phyloP scores from a whole-genome alignment of 2,797 vertebrate genomes.

The Galaxias olidus region DNA sequence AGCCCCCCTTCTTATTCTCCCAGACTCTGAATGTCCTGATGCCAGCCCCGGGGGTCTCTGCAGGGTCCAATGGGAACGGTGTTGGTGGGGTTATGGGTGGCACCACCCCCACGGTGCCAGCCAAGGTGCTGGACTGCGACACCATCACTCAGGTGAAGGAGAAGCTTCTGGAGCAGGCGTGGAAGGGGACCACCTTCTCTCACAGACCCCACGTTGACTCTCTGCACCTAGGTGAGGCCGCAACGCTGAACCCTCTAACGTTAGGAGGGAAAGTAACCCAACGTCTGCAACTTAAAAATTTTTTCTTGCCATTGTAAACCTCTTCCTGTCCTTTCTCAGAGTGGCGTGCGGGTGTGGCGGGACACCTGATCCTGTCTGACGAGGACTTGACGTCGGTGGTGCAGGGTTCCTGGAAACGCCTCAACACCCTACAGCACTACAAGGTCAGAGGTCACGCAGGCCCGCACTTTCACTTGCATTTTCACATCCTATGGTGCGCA shows the following conservation, averaged over 20 bases:
- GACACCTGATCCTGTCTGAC: conserved; percentile 94
- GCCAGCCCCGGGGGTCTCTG: conserved; percentile 65
- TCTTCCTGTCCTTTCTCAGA: conserved; percentile 67
- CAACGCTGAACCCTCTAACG: not conserved
- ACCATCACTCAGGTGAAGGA: conserved; percentile 98
- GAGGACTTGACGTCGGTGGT: conserved; percentile 95
- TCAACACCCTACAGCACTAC: conserved; percentile 96
- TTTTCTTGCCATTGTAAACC: not conserved
- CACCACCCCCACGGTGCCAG: conserved; percentile 79
- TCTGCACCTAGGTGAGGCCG: conserved; percentile 86
- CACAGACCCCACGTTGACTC: conserved; percentile 88
- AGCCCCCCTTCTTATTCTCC: conserved; percentile 13
- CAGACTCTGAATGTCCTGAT: conserved; percentile 90
- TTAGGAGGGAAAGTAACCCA: too few species aligned
- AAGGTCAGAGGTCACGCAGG: conserved; percentile 76
- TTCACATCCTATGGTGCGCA: too few species aligned
- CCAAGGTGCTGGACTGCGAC: conserved; percentile 95
- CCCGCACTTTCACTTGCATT: not conserved
- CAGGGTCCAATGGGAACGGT: too few species aligned
- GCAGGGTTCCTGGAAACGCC: conserved; percentile 92
- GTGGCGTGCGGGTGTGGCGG: conserved; percentile 93
- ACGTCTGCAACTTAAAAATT: not conserved
- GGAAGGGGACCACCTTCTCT: conserved; percentile 87
- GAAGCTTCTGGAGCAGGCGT: conserved; percentile 93
- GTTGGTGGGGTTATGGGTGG: conserved; percentile 52